phyloP scores from a whole-genome alignment of 2,797 vertebrate species.

The Spatula versicolor region DNA sequence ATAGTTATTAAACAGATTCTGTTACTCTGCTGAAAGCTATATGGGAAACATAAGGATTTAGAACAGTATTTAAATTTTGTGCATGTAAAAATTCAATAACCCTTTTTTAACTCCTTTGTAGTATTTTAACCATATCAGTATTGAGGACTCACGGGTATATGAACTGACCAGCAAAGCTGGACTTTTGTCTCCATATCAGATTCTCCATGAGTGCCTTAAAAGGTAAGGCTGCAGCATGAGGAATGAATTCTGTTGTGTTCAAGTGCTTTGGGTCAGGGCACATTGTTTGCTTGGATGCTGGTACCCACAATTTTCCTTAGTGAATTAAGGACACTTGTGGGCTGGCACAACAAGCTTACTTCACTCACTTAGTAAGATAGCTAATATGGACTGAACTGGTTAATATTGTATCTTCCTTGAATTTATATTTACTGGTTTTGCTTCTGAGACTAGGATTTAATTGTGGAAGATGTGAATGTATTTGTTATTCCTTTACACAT shows the following conservation, averaged over 20 bases:
- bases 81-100: background rate
- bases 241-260: fast-evolving
- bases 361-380: fast-evolving
- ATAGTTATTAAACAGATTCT: background rate
- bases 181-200: conserved; percentile 98
- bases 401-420: background rate
- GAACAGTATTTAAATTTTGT: background rate
- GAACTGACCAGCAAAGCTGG: conserved; percentile 99
- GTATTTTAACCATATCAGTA: conserved; percentile 99
- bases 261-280: background rate
- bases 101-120: conserved; percentile 73
- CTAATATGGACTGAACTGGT: fast-evolving
- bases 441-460: background rate
- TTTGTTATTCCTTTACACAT: background rate
- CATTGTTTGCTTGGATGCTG: fast-evolving
- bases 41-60: background rate
- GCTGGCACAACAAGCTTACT: background rate
- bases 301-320: no score
- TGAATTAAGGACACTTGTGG: fast-evolving
- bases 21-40: background rate
- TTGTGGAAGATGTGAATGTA: background rate
- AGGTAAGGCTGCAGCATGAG: conserved; percentile 78
- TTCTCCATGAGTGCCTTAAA: conserved; percentile 99
- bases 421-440: fast-evolving
- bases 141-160: conserved; percentile 98